A percentile compares a stretch with the other conserved stretches of the same genome.
phyloP scores from a whole-genome alignment of 2,797 vertebrate genomes.

The Acipenser transmontanus region DNA sequence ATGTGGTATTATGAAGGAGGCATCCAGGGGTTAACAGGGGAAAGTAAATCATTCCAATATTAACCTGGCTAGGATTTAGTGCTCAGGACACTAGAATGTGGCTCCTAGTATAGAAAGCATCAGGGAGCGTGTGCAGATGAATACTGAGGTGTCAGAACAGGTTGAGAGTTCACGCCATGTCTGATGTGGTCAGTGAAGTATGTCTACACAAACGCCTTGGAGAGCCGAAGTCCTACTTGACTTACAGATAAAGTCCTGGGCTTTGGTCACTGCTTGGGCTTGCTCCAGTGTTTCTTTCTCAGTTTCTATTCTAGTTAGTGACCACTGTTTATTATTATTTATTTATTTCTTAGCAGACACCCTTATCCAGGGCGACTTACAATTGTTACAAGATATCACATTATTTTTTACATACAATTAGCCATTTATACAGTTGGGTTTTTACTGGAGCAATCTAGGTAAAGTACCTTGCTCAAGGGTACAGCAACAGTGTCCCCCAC shows the following conservation, averaged over 20 bases:
- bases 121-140: neutral
- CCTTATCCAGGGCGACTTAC: no score
- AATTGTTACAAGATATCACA: no score
- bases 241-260: neutral
- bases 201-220: neutral
- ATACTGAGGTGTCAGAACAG: neutral
- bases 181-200: neutral
- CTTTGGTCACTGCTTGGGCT: neutral
- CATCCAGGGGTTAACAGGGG: no score
- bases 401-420: no score
- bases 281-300: neutral
- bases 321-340: neutral
- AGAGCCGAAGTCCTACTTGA: neutral
- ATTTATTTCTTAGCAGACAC: no score
- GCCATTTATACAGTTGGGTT: no score
- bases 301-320: neutral
- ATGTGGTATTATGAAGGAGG: no score
- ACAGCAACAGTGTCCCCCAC: no score
- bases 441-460: no score
- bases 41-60: no score
- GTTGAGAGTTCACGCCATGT: neutral
- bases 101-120: neutral
- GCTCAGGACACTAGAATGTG: neutral
- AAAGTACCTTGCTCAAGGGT: no score
- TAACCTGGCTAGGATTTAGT: neutral